These are phyloP conservation scores for Pachymerium ferrugineum DNA, from an alignment of 2,888 invertebrate species.

Conservation along the genomic window DNA sequence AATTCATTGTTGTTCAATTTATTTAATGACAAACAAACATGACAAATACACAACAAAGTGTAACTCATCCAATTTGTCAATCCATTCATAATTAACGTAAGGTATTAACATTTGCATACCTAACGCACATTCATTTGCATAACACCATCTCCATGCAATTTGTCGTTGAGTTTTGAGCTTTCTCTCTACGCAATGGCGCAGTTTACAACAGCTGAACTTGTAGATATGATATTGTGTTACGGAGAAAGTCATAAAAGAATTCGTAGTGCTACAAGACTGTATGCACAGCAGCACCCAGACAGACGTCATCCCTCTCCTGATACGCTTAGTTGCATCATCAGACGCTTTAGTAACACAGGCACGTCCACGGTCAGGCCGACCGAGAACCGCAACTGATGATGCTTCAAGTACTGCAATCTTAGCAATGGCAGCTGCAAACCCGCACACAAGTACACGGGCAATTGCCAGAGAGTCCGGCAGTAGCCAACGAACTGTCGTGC, in stretches of 20 bases:
- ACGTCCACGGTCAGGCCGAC: not conserved
- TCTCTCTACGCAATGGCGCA: not conserved
- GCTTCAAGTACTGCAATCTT: not conserved
- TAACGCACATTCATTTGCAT: too few species aligned
- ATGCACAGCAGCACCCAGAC: not conserved
- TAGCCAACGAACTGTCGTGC: not conserved
- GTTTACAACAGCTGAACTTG: not conserved
- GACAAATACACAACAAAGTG: too few species aligned
- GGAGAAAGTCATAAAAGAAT: not conserved
- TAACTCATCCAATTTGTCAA: too few species aligned
- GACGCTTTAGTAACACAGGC: not conserved
- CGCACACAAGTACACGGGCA: not conserved
- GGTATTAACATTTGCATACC: too few species aligned
- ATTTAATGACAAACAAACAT: too few species aligned
- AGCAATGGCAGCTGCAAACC: not conserved
- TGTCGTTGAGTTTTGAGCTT: not conserved
- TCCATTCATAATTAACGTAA: too few species aligned
- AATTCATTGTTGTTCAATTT: too few species aligned
- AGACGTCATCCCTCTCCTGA: not conserved
- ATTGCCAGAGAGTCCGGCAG: not conserved
- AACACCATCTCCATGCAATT: too few species aligned
- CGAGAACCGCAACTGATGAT: not conserved
- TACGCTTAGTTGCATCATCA: not conserved
- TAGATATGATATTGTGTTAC: not conserved
- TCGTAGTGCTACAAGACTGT: not conserved